phyloP scores from a whole-genome alignment of 2,797 vertebrate genomes.

The Phrynocephalus forsythii region DNA sequence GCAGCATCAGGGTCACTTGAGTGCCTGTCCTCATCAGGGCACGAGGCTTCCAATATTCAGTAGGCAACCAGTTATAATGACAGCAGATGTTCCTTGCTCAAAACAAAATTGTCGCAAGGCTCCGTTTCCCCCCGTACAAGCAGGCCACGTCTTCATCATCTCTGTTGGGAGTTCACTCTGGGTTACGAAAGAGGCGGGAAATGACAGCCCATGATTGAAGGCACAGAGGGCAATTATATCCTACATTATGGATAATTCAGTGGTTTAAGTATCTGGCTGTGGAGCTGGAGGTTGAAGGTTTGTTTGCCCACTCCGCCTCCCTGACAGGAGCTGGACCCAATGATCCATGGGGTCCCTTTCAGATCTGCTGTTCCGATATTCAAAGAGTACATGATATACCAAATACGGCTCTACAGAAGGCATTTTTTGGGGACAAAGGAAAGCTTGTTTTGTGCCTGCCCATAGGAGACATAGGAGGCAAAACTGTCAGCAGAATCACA shows the following conservation, averaged over 20 bases:
- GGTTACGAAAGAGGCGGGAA: neutral
- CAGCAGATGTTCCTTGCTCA: neutral
- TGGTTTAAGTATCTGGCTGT: too few species aligned
- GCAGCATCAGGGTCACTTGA: neutral
- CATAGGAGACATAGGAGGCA: neutral
- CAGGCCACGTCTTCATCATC: constrained; percentile 3
- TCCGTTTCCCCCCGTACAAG: neutral
- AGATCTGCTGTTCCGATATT: too few species aligned
- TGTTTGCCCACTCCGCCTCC: neutral
- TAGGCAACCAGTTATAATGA: neutral
- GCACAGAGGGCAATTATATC: neutral
- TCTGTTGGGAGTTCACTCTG: neutral
- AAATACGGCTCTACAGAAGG: neutral
- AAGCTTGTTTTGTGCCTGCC: neutral
- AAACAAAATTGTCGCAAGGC: neutral
- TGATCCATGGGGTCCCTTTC: too few species aligned
- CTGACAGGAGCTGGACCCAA: too few species aligned
- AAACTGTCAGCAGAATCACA: neutral
- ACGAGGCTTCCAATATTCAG: neutral
- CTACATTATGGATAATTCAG: neutral
- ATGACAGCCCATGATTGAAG: neutral
- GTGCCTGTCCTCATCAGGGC: neutral
- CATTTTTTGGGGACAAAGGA: neutral
- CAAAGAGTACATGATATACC: too few species aligned
- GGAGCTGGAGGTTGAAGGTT: too few species aligned